Evolutionary conservation across 2,113 vertebrate genomes (phyloP).

Genomic region (Podarcis cretensis): DNA sequence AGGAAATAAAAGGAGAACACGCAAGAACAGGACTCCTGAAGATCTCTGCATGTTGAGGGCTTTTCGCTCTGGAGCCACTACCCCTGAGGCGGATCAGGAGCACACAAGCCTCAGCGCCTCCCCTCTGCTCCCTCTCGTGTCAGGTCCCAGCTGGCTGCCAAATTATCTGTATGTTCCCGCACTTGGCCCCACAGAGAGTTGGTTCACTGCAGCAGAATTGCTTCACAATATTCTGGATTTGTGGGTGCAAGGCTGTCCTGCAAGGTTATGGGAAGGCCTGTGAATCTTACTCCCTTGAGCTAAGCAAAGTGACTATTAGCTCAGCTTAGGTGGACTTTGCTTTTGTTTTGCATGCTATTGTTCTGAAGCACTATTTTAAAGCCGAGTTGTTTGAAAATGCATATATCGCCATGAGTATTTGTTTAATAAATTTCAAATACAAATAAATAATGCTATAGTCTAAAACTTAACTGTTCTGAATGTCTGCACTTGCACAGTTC

Average conservation of each 20-base stretch:
- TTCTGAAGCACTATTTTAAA: background rate
- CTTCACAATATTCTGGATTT: background rate
- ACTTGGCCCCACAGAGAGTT: background rate
- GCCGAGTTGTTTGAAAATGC: background rate
- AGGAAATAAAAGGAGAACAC: background rate
- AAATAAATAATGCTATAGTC: too few relatives aligned
- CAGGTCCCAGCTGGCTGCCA: background rate
- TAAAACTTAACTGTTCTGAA: too few relatives aligned
- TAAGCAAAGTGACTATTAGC: background rate
- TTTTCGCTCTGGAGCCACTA: background rate
- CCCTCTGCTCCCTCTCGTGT: background rate
- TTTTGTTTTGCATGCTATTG: background rate
- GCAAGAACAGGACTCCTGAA: background rate
- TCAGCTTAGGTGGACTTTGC: background rate
- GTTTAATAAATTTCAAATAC: background rate
- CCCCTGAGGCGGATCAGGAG: background rate
- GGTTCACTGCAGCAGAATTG: background rate
- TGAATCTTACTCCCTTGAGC: background rate
- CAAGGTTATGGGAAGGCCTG: background rate
- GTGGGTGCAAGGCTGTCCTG: background rate
- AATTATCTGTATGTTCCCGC: background rate
- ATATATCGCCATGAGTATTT: background rate
- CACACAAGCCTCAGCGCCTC: background rate
- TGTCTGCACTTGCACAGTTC: background rate
- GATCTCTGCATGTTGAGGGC: background rate